Percentiles rank a stretch among this genome's conserved stretches.
phyloP scores from a whole-genome alignment of 64 coral and sea anemone genomes.

The Astreopora myriophthalma region DNA sequence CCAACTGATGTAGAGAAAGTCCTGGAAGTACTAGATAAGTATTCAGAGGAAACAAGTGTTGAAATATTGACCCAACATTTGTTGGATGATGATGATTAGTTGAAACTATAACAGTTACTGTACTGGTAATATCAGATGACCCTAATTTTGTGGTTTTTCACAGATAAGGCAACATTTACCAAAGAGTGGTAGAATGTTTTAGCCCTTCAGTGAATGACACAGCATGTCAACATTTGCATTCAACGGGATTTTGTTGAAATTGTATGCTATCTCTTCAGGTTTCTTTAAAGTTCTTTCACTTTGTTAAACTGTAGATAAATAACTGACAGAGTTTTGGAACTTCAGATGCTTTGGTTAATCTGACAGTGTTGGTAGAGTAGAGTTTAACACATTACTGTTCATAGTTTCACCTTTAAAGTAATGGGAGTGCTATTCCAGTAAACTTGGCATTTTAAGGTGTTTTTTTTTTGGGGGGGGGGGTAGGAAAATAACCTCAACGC shows the following conservation, averaged over 20 bases:
- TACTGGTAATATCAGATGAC: background rate
- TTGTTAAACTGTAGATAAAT: background rate
- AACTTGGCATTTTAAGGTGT: too few relatives aligned
- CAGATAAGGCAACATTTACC: background rate
- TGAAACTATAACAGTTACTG: background rate
- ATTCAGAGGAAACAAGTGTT: conserved; percentile 61
- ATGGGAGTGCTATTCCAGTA: too few relatives aligned
- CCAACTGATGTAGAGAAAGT: conserved; percentile 78
- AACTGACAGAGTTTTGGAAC: background rate
- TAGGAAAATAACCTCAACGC: too few relatives aligned
- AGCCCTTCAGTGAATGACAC: background rate
- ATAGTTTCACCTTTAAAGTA: background rate
- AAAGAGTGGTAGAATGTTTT: background rate
- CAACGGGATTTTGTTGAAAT: background rate
- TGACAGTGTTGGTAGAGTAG: too few relatives aligned
- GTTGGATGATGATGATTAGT: conserved; percentile 52
- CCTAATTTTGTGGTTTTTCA: background rate
- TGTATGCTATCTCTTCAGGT: background rate
- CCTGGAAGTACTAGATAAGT: conserved; percentile 74
- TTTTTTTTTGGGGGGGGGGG: too few relatives aligned
- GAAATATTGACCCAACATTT: conserved; percentile 64
- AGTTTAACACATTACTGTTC: too few relatives aligned
- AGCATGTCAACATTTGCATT: conserved; percentile 31
- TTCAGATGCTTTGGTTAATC: background rate
- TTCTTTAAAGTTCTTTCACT: background rate